Evolutionary conservation across 2,888 invertebrate species (phyloP).

Genomic region (Crioceris asparagi): DNA sequence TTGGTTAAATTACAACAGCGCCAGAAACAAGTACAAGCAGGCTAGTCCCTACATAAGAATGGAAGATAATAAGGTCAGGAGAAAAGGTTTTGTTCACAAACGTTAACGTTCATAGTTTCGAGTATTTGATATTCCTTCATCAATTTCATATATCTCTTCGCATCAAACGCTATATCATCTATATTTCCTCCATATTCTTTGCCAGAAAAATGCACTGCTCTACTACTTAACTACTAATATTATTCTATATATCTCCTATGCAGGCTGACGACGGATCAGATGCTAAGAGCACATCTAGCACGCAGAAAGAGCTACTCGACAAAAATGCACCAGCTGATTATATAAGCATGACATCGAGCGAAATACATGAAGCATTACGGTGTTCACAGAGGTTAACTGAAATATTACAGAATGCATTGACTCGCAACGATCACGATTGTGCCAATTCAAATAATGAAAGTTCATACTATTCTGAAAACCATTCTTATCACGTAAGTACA

Average conservation of each 20-base stretch:
- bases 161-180: conserved; percentile 1
- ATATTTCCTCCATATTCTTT: not conserved
- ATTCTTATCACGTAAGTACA: too few species aligned
- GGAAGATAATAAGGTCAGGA: conserved; percentile 16
- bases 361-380: conserved; percentile 32
- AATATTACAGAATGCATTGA: conserved; percentile 34
- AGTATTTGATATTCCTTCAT: too few species aligned
- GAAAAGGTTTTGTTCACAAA: too few species aligned
- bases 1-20: conserved; percentile 38
- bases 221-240: conserved; percentile 18
- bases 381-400: conserved; percentile 35
- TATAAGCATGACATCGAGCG: conserved; percentile 31
- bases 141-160: too few species aligned
- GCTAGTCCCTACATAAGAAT: conserved; percentile 29
- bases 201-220: too few species aligned
- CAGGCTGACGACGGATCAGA: conserved; percentile 32
- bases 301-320: conserved; percentile 32
- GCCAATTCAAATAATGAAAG: conserved; percentile 29
- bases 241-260: conserved; percentile 3
- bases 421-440: conserved; percentile 27
- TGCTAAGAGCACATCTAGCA: conserved; percentile 33
- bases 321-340: conserved; percentile 25
- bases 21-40: conserved; percentile 30
- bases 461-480: conserved; percentile 34
- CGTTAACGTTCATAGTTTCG: too few species aligned